phyloP scores from a whole-genome alignment of 2,113 vertebrate species.

The Phasianus colchicus region DNA sequence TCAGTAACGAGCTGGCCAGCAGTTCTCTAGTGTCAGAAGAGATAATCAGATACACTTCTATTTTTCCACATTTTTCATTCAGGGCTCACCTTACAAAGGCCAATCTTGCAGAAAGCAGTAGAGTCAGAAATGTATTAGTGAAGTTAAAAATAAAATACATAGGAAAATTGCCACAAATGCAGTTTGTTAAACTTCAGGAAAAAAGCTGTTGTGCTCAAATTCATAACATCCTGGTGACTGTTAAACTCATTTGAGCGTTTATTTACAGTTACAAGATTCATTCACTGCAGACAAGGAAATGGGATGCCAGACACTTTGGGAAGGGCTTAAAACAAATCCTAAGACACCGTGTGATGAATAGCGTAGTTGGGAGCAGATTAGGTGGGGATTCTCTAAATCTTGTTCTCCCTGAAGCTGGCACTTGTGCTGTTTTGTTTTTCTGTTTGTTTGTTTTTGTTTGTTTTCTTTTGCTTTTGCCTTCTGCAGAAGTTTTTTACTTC shows the following conservation, averaged over 20 bases:
- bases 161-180: background rate
- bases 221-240: background rate
- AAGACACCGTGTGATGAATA: background rate
- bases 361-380: constrained; percentile 11
- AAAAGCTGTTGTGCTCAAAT: background rate
- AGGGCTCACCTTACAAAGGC: background rate
- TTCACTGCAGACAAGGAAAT: background rate
- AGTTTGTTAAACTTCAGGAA: background rate
- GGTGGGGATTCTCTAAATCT: constrained; percentile 27
- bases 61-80: background rate
- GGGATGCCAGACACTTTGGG: background rate
- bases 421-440: background rate
- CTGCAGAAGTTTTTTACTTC: background rate
- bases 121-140: background rate
- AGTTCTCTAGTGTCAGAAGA: background rate
- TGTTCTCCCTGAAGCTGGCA: background rate
- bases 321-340: constrained; percentile 50
- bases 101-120: constrained; percentile 15
- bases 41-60: background rate
- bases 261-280: constrained; percentile 24
- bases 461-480: constrained; percentile 30
- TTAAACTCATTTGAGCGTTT: constrained; percentile 12
- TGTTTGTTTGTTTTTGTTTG: constrained; percentile 39
- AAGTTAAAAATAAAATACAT: background rate
- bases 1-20: background rate